phyloP scores from a whole-genome alignment of 2,888 invertebrate species.

The Rhagium mordax region DNA sequence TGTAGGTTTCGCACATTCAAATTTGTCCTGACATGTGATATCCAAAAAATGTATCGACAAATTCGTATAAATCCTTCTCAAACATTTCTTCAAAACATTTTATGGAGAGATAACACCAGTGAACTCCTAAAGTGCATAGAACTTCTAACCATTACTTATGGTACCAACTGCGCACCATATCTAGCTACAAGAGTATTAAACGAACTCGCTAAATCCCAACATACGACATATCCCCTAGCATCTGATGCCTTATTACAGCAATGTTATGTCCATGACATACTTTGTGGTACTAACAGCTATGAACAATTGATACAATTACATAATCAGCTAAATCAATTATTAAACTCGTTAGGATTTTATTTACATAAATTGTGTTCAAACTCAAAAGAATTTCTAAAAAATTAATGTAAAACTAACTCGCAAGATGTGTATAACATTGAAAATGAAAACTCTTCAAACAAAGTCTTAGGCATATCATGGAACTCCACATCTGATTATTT shows the following conservation, averaged over 20 bases:
- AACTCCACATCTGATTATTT: constrained; percentile 27
- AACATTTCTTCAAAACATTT: background rate
- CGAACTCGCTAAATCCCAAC: background rate
- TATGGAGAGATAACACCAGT: background rate
- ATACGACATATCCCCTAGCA: background rate
- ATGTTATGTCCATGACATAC: background rate
- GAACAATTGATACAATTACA: background rate
- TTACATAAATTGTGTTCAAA: too few species aligned
- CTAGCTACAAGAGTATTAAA: background rate
- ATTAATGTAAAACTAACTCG: too few species aligned
- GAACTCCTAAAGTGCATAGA: background rate
- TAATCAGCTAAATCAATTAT: too few species aligned
- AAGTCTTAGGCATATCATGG: constrained; percentile 35
- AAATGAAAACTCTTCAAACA: constrained; percentile 28
- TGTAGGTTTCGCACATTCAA: background rate
- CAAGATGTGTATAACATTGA: constrained; percentile 1
- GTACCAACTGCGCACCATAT: background rate
- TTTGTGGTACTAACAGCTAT: background rate
- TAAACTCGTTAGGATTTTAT: too few species aligned
- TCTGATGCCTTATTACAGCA: background rate
- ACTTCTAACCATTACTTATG: background rate
- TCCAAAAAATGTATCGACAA: background rate
- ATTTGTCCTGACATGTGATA: background rate
- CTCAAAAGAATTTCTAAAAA: too few species aligned
- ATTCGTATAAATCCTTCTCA: background rate